Evolutionary conservation across 2,888 invertebrate species (phyloP).

Genomic region (Augochlorella aurata): DNA sequence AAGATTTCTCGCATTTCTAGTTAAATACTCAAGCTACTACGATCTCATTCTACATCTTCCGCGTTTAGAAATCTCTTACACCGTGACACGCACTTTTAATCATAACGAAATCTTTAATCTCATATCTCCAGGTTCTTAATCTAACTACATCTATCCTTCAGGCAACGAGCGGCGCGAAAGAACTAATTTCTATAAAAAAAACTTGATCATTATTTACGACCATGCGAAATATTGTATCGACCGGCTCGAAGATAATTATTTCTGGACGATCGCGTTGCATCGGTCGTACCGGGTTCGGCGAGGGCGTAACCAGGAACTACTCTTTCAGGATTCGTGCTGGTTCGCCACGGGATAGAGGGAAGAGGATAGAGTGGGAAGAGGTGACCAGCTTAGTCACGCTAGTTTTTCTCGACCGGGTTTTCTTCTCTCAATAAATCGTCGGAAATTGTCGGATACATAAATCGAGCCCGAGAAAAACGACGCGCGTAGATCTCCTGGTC

Average conservation of each 20-base stretch:
- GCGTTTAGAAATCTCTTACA: too few relatives aligned
- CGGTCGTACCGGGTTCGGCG: conserved; percentile 42
- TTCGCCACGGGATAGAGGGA: conserved; percentile 50
- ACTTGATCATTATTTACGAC: conserved; percentile 14
- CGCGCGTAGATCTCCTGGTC: not conserved
- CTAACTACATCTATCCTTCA: too few relatives aligned
- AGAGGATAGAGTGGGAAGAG: conserved; percentile 38
- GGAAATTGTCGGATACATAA: conserved; percentile 8
- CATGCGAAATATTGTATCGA: conserved; percentile 25
- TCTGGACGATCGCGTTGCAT: conserved; percentile 40
- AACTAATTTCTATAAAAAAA: not conserved
- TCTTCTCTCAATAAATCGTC: conserved; percentile 23
- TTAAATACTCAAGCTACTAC: too few relatives aligned
- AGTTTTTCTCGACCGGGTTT: conserved; percentile 19
- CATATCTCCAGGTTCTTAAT: too few relatives aligned
- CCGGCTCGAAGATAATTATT: conserved; percentile 50
- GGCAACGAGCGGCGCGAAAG: not conserved
- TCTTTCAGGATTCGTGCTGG: conserved; percentile 47
- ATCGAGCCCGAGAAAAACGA: conserved; percentile 14
- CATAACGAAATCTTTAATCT: not conserved
- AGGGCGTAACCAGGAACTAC: conserved; percentile 57
- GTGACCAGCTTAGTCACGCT: conserved; percentile 45
- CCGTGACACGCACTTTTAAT: too few relatives aligned
- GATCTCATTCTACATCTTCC: too few relatives aligned
- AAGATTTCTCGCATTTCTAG: too few relatives aligned